phyloP scores from a whole-genome alignment of 2,888 invertebrate species.

The Campoletis raptor region DNA sequence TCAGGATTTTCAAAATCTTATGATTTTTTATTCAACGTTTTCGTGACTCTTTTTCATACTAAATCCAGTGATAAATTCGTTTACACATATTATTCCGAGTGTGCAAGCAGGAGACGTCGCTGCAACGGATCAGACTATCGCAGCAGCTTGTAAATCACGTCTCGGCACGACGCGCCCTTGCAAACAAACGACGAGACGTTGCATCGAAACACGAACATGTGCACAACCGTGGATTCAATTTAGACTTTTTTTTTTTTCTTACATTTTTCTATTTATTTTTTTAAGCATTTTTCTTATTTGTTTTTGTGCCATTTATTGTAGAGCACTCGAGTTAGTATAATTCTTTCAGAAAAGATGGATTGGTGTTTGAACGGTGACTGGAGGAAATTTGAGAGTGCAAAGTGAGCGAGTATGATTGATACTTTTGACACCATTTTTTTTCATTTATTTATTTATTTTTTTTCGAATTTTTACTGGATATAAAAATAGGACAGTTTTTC shows the following conservation, averaged over 20 bases:
- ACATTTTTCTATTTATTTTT: not conserved
- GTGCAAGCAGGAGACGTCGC: constrained; percentile 16
- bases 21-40: not conserved
- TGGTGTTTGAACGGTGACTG: constrained; percentile 73
- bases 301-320: not conserved
- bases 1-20: not conserved
- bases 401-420: constrained; percentile 84
- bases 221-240: not conserved
- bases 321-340: constrained; percentile 59
- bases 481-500: not conserved
- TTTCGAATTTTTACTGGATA: no score
- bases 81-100: not conserved
- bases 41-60: not conserved
- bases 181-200: constrained; percentile 74
- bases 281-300: not conserved
- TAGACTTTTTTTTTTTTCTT: not conserved
- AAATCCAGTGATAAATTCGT: not conserved
- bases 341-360: constrained; percentile 74
- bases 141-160: constrained; percentile 78
- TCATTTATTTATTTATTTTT: not conserved
- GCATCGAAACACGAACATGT: constrained; percentile 15
- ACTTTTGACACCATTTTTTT: constrained; percentile 67
- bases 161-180: constrained; percentile 70
- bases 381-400: constrained; percentile 72
- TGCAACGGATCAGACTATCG: constrained; percentile 78